These are phyloP conservation scores for Campaea margaritaria DNA, from an alignment of 2,888 invertebrate species.

Conservation along the genomic window DNA sequence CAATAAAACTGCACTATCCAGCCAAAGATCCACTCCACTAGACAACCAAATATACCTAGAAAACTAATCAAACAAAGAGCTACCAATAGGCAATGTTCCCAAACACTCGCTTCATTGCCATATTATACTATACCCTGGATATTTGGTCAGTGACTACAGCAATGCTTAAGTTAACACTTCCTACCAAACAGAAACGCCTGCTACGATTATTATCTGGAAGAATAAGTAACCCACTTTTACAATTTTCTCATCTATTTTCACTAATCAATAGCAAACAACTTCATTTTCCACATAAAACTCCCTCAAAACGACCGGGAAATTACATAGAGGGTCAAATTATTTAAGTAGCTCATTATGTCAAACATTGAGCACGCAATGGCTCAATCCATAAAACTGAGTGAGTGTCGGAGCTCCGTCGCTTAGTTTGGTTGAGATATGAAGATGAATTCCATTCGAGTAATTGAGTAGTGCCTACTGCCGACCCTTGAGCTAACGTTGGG, in stretches of 20 bases:
- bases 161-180: too few relatives aligned
- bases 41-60: too few relatives aligned
- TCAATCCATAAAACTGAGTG: constrained; percentile 74
- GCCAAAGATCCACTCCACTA: too few relatives aligned
- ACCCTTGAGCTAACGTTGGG: constrained; percentile 23
- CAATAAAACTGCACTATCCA: too few relatives aligned
- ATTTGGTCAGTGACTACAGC: too few relatives aligned
- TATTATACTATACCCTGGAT: too few relatives aligned
- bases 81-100: too few relatives aligned
- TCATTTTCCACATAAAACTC: not conserved
- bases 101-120: too few relatives aligned
- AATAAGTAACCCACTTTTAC: too few relatives aligned
- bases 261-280: not conserved
- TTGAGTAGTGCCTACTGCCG: constrained; percentile 53
- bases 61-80: too few relatives aligned
- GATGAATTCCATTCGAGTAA: constrained; percentile 67
- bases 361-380: constrained; percentile 71
- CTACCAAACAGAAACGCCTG: too few relatives aligned
- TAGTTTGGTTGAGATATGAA: constrained; percentile 59
- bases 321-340: constrained; percentile 37
- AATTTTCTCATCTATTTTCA: not conserved
- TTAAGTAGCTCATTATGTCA: constrained; percentile 62
- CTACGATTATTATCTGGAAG: too few relatives aligned
- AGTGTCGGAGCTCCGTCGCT: constrained; percentile 47
- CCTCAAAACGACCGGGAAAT: constrained; percentile 5